Evolutionary conservation across 2,888 invertebrate genomes (phyloP).

Genomic region (Aphodius sticticus): DNA sequence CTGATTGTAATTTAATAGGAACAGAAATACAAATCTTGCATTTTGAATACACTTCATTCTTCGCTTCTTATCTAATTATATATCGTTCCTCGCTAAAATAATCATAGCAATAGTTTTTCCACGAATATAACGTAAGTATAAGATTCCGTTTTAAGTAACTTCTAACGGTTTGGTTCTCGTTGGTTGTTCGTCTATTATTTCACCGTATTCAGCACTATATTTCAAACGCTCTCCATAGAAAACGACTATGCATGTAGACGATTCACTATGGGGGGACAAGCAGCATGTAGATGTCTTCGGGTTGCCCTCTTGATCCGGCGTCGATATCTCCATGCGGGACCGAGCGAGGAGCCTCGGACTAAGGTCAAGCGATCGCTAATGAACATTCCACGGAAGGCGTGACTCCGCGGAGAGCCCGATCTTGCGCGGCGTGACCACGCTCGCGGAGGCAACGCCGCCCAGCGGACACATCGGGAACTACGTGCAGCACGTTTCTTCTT

Average conservation of each 20-base stretch:
- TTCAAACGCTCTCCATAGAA: neutral
- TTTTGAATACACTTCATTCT: no score
- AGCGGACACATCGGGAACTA: conserved; percentile 15
- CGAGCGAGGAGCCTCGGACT: conserved; percentile 20
- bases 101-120: no score
- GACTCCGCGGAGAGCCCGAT: conserved; percentile 39
- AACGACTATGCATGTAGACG: neutral
- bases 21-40: no score
- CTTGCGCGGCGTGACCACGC: conserved; percentile 34
- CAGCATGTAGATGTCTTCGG: conserved; percentile 9
- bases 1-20: no score
- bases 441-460: conserved; percentile 34
- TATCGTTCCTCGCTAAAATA: no score
- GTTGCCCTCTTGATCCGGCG: conserved; percentile 27
- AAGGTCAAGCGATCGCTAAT: conserved; percentile 45
- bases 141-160: no score
- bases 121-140: no score
- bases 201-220: neutral
- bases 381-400: conserved; percentile 48
- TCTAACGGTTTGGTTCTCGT: neutral
- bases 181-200: neutral
- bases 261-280: neutral
- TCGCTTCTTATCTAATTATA: no score
- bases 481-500: conserved; percentile 16
- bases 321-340: conserved; percentile 26